Percentiles rank a stretch among this genome's conserved stretches.
These are phyloP conservation scores for Sminthurinus aureus DNA, from an alignment of 2,888 invertebrate species.

Conservation along the genomic window DNA sequence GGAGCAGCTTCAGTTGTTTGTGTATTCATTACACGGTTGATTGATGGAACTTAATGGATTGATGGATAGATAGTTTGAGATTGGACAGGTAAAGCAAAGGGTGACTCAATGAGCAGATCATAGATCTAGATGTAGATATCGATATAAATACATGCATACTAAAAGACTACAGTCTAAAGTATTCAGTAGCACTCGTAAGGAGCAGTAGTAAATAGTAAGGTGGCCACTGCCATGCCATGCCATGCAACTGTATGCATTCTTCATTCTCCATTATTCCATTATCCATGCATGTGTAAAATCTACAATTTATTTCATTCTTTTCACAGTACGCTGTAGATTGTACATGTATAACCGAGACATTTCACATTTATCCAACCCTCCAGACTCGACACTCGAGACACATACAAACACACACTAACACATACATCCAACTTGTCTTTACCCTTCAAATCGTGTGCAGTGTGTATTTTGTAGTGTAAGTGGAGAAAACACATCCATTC, in stretches of 20 bases:
- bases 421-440: not conserved
- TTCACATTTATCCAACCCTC: not conserved
- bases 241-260: not conserved
- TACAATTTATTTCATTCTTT: not conserved
- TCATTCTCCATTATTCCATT: too few species aligned
- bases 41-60: slow-evolving; percentile 41
- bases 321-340: not conserved
- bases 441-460: not conserved
- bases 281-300: not conserved
- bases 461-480: not conserved
- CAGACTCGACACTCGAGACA: not conserved
- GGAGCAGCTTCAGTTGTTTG: slow-evolving; percentile 17
- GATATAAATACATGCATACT: not conserved
- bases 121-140: not conserved
- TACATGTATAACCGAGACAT: not conserved
- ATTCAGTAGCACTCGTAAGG: not conserved
- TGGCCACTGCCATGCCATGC: too few species aligned
- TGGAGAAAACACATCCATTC: not conserved
- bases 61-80: slow-evolving; percentile 46
- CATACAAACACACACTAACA: not conserved
- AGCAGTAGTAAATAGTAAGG: not conserved
- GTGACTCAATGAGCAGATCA: slow-evolving; percentile 42
- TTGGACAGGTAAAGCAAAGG: slow-evolving; percentile 42
- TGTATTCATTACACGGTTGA: slow-evolving; percentile 45
- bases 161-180: too few species aligned